These are phyloP conservation scores for Chymomyza procnemis DNA, from an alignment of 2,888 invertebrate genomes.

Conservation along the genomic window DNA sequence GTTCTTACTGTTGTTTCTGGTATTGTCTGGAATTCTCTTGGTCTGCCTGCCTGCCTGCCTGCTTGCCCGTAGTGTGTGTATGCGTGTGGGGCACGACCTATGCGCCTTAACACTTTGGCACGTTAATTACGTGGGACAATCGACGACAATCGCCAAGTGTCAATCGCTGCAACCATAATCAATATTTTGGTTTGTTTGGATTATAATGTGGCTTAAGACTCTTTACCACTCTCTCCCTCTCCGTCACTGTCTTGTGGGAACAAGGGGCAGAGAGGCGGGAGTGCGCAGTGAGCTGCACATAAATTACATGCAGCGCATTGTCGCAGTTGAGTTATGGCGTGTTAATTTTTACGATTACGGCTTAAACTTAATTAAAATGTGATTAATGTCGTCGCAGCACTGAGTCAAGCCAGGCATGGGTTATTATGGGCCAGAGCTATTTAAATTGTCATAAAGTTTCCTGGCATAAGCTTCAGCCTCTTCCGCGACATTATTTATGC, in stretches of 20 bases:
- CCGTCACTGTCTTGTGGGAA: no score
- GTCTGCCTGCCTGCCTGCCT: no score
- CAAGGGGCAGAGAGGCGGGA: not conserved
- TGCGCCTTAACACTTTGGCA: conserved; percentile 68
- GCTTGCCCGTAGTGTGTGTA: conserved; percentile 10
- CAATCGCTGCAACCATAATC: conserved; percentile 64
- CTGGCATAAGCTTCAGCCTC: conserved; percentile 15
- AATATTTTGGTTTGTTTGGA: conserved; percentile 54
- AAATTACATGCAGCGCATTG: conserved; percentile 69
- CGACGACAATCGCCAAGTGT: conserved; percentile 65
- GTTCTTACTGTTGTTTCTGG: not conserved
- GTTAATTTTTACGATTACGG: conserved; percentile 71
- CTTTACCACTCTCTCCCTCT: no score
- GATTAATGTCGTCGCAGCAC: conserved; percentile 54
- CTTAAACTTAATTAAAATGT: conserved; percentile 71
- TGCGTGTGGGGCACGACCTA: conserved; percentile 27
- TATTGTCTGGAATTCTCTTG: not conserved
- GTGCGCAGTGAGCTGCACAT: conserved; percentile 40
- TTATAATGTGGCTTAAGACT: conserved; percentile 5
- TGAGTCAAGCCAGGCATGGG: not conserved
- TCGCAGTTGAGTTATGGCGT: conserved; percentile 71
- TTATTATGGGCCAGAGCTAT: conserved; percentile 41
- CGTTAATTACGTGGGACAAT: conserved; percentile 67
- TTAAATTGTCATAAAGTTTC: conserved; percentile 64
- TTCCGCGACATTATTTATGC: conserved; percentile 64